Base-by-base conservation (phyloP, 2,113 vertebrate species). In the Sinocyclocheilus maitianheensis region DNA sequence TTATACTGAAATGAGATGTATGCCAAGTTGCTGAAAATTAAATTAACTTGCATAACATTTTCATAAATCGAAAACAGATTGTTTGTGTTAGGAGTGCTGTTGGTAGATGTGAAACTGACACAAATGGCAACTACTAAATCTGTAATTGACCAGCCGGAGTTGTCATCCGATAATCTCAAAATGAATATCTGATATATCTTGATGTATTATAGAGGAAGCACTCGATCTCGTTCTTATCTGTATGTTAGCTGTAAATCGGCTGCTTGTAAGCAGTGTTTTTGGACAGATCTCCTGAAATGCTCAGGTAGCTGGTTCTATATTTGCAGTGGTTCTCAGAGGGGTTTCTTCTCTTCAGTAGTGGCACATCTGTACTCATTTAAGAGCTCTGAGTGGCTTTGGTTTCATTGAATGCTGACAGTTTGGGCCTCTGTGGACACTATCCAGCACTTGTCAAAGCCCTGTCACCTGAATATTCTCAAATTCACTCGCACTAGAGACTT, bases 321-420 rank as follows among this genome's bases (percentile, higher is more conserved):
- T 79, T 62, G 20, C 77, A 13, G 51, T 40, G 18, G 11, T 20
- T 62, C 30, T 60, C 77, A 62, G 77, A 79, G 55, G 77, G 34
- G 77, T 43, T 62, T 62, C 55, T 13, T 79, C 30, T 62, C 55
- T 40, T 79, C 34, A 65, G 74, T 81, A 76, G 84, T 18, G 51
- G 24, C 30, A 62, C 77, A 62, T 62, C 20, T 62, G 77, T 37
- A 40, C 55, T 79, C 77, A 43, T 79, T 79, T 79, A 79, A 40
- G 51, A 58, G 77, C 30, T 60, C 51, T 37, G 46, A 30, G 24
- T 48, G 24, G 46, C 75, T 77, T 60, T 11, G 53, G 77, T 60
- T 34, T 30, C 18, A 18, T 60, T 60, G 1, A 11, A 60, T n/a
- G 18, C 55, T 62, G 77, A 62, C 34, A 6, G 30, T 79, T 34